A percentile compares a stretch with the other conserved stretches of the same genome.
phyloP scores from a whole-genome alignment of 1,140 invertebrate genomes.

The Aleiodes sp. region DNA sequence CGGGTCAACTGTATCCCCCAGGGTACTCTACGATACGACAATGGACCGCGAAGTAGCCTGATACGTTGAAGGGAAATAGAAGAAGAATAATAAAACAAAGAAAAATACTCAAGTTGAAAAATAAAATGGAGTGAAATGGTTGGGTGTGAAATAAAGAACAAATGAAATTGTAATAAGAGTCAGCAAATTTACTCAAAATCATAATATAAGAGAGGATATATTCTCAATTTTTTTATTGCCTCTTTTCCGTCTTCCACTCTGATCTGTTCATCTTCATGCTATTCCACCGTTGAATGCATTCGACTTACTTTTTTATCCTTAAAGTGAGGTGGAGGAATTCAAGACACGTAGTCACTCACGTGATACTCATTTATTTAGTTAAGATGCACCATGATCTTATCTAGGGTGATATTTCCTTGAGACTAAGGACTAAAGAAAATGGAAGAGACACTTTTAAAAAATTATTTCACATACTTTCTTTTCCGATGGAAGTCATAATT shows the following conservation, averaged over 20 bases:
- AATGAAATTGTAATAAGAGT: not conserved
- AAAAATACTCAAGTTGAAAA: not conserved
- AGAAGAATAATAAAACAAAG: slow-evolving; percentile 21
- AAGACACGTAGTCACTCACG: slow-evolving; percentile 31
- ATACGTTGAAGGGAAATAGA: not conserved
- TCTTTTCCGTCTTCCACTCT: not conserved
- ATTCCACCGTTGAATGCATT: slow-evolving; percentile 4
- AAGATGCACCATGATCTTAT: slow-evolving; percentile 30
- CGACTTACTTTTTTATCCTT: slow-evolving; percentile 13
- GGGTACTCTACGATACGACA: slow-evolving; percentile 28
- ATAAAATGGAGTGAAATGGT: not conserved
- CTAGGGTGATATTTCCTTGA: slow-evolving; percentile 27
- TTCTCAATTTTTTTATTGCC: not conserved
- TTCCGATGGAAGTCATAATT: too few relatives aligned
- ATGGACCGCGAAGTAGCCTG: slow-evolving; percentile 30
- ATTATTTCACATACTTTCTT: too few relatives aligned
- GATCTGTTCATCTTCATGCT: not conserved
- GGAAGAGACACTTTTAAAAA: too few relatives aligned
- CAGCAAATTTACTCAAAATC: too few relatives aligned
- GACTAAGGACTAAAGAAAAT: too few relatives aligned
- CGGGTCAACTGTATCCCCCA: slow-evolving; percentile 25
- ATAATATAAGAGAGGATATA: too few relatives aligned
- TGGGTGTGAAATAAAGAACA: not conserved
- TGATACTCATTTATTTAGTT: slow-evolving; percentile 40
- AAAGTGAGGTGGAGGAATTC: slow-evolving; percentile 33